phyloP scores from a whole-genome alignment of 2,797 vertebrate genomes.

The Helostoma temminkii region DNA sequence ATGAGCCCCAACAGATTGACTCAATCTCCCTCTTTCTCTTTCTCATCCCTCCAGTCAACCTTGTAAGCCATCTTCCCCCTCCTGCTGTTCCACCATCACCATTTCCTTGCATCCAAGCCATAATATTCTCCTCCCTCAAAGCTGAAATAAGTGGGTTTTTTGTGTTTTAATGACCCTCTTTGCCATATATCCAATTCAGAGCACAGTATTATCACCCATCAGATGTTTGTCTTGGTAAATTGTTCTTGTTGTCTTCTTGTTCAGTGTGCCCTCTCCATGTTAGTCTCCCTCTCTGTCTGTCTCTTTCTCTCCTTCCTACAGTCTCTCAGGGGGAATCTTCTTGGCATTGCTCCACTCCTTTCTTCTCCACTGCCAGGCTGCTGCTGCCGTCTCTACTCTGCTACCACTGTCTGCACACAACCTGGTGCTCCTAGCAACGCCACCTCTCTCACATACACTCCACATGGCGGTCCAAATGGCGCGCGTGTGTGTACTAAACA shows the following conservation, averaged over 20 bases:
- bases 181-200: slow-evolving; percentile 37
- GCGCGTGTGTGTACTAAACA: slow-evolving; percentile 24
- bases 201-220: slow-evolving; percentile 29
- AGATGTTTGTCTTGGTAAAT: slow-evolving; percentile 50
- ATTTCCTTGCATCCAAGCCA: slow-evolving; percentile 53
- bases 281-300: slow-evolving; percentile 71
- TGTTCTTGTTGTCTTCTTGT: slow-evolving; percentile 24
- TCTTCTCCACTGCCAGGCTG: slow-evolving; percentile 81
- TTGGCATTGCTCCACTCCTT: slow-evolving; percentile 86
- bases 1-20: slow-evolving; percentile 73
- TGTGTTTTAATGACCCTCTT: slow-evolving; percentile 52
- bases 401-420: slow-evolving; percentile 80
- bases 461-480: slow-evolving; percentile 65
- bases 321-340: slow-evolving; percentile 82
- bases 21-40: slow-evolving; percentile 63
- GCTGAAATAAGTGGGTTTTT: slow-evolving; percentile 34
- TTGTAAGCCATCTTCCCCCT: slow-evolving; percentile 65
- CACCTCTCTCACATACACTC: slow-evolving; percentile 73
- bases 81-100: slow-evolving; percentile 71
- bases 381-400: slow-evolving; percentile 74
- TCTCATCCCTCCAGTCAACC: slow-evolving; percentile 75
- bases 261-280: slow-evolving; percentile 58
- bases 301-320: slow-evolving; percentile 69
- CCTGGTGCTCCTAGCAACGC: slow-evolving; percentile 84
- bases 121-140: slow-evolving; percentile 40